Conservation (phyloP, 2,888 invertebrate species). For the Troides helena region DNA sequence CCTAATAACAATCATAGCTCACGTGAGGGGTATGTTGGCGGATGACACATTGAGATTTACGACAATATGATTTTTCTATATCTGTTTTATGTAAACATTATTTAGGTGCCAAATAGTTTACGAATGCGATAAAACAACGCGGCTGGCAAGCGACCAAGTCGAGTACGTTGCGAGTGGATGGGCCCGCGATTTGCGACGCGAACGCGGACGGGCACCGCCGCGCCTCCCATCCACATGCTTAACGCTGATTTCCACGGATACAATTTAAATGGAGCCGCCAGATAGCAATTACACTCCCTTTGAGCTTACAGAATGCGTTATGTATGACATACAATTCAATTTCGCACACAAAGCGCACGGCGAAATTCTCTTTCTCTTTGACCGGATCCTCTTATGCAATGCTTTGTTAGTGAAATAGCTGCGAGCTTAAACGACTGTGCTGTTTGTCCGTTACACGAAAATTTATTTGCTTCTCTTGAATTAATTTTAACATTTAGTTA, state of each 20-base stretch:
- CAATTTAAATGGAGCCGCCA: slow-evolving; percentile 75
- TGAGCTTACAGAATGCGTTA: slow-evolving; percentile 71
- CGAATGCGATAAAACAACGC: slow-evolving; percentile 72
- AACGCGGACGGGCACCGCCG: slow-evolving; percentile 39
- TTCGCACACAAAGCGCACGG: slow-evolving; percentile 70
- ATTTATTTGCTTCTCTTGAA: slow-evolving; percentile 27
- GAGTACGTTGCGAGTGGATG: slow-evolving; percentile 68
- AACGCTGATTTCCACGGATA: slow-evolving; percentile 70
- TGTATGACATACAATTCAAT: slow-evolving; percentile 77
- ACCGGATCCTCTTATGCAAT: slow-evolving; percentile 63
- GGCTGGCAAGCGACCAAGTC: slow-evolving; percentile 74
- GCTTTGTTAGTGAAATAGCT: slow-evolving; percentile 62
- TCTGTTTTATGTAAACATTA: slow-evolving; percentile 73
- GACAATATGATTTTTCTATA: slow-evolving; percentile 65
- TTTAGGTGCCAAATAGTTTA: slow-evolving; percentile 75
- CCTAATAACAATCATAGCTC: slow-evolving; percentile 28
- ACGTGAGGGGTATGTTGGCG: slow-evolving; percentile 36
- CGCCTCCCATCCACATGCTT: slow-evolving; percentile 46
- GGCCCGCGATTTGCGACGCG: slow-evolving; percentile 58
- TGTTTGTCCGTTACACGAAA: slow-evolving; percentile 38
- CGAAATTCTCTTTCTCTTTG: slow-evolving; percentile 72
- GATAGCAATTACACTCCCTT: slow-evolving; percentile 77
- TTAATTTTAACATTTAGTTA: slow-evolving; percentile 25
- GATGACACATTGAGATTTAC: slow-evolving; percentile 66
- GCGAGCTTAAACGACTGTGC: slow-evolving; percentile 47